Evolutionary conservation across 2,888 invertebrate genomes (phyloP).

Genomic region (Lingula anatina): DNA sequence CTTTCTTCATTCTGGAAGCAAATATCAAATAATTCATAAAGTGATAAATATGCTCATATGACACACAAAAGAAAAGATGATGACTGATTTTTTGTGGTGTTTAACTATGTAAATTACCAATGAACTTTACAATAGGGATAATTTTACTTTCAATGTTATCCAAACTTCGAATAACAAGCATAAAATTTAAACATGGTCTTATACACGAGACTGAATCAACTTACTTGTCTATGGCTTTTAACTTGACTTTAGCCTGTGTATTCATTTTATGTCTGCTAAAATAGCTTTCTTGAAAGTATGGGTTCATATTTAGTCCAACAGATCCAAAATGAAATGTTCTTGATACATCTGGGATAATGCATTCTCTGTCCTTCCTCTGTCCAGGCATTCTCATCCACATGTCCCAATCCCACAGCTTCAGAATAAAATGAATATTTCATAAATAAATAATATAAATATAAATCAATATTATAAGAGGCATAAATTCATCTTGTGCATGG

Average conservation of each 20-base stretch:
- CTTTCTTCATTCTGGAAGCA: conserved; percentile 54
- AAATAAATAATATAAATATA: too few species aligned
- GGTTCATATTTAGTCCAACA: conserved; percentile 61
- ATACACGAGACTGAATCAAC: conserved; percentile 6
- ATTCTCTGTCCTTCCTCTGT: conserved; percentile 59
- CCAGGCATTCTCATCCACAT: conserved; percentile 61
- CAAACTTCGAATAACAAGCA: neutral
- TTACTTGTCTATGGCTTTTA: conserved; percentile 57
- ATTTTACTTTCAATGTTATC: too few species aligned
- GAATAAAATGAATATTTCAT: too few species aligned
- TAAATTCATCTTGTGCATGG: too few species aligned
- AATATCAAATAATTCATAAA: neutral
- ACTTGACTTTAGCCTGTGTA: conserved; percentile 54
- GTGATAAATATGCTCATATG: neutral
- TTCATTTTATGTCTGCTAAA: conserved; percentile 60
- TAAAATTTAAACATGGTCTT: neutral
- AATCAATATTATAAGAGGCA: too few species aligned
- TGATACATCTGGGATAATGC: conserved; percentile 60
- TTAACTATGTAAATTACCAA: too few species aligned
- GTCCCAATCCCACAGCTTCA: conserved; percentile 62
- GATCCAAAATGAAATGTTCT: conserved; percentile 62
- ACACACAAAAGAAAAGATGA: too few species aligned
- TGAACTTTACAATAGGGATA: too few species aligned
- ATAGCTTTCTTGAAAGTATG: conserved; percentile 60
- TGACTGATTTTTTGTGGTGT: too few species aligned